phyloP scores from a whole-genome alignment of 2,113 vertebrate species.

The Brienomyrus longianalis region DNA sequence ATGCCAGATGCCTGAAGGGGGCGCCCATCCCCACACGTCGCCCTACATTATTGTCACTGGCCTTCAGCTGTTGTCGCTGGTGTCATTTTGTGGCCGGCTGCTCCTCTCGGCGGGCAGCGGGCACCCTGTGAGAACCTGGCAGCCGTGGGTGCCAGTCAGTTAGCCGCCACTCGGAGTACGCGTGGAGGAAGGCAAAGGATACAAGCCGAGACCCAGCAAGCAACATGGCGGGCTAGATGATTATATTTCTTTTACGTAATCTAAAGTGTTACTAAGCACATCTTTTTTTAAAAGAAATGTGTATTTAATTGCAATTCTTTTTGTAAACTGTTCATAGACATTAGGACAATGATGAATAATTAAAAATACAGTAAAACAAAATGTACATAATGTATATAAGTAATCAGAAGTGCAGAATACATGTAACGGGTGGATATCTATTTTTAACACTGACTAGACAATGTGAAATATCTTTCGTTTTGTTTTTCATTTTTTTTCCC shows the following conservation, averaged over 20 bases:
- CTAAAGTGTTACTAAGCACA: slow-evolving; percentile 64
- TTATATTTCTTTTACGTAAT: slow-evolving; percentile 45
- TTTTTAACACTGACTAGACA: slow-evolving; percentile 78
- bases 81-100: neutral
- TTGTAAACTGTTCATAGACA: slow-evolving; percentile 66
- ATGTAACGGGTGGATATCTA: slow-evolving; percentile 72
- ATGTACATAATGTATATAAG: slow-evolving; percentile 71
- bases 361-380: slow-evolving; percentile 41
- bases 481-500: slow-evolving; percentile 28
- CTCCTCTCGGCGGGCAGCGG: neutral
- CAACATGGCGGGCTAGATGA: slow-evolving; percentile 36
- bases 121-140: neutral
- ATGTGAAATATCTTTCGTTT: slow-evolving; percentile 57
- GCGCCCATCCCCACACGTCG: neutral
- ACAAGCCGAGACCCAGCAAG: slow-evolving; percentile 32
- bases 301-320: slow-evolving; percentile 64
- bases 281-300: slow-evolving; percentile 68
- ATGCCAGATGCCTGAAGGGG: neutral
- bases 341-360: slow-evolving; percentile 61
- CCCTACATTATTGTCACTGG: neutral
- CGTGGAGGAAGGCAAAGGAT: neutral
- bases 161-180: neutral
- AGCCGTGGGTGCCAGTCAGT: neutral
- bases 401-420: slow-evolving; percentile 63
- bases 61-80: slow-evolving; percentile 6